Evolutionary conservation across 2,888 invertebrate species (phyloP).

Genomic region (Norana najaformis): DNA sequence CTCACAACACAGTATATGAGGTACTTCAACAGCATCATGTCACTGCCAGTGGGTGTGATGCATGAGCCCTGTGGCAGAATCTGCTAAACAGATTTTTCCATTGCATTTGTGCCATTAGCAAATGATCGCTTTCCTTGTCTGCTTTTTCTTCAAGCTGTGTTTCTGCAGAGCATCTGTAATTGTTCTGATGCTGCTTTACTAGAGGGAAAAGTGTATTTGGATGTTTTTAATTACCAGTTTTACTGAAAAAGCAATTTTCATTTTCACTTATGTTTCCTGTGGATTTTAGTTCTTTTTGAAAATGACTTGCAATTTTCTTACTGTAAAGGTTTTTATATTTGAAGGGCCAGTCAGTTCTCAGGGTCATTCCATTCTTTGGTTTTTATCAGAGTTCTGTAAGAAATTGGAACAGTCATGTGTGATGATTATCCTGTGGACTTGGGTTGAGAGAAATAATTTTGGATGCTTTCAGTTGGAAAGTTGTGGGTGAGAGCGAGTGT

Average conservation of each 20-base stretch:
- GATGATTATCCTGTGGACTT: not conserved
- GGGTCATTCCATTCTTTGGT: not conserved
- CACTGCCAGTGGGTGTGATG: no score
- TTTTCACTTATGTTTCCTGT: not conserved
- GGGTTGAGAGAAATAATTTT: not conserved
- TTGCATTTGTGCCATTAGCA: no score
- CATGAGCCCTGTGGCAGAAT: no score
- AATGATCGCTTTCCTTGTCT: no score
- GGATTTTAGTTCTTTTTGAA: not conserved
- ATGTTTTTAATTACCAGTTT: not conserved
- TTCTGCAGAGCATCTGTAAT: not conserved
- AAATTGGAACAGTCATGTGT: not conserved
- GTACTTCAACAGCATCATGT: no score
- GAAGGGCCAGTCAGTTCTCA: not conserved
- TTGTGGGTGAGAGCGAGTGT: constrained; percentile 69
- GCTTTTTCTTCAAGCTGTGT: not conserved
- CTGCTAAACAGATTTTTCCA: no score
- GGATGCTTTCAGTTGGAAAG: constrained; percentile 67
- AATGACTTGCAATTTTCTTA: not conserved
- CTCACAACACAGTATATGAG: no score
- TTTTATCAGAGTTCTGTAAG: not conserved
- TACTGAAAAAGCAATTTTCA: not conserved
- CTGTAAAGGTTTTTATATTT: not conserved
- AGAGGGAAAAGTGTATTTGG: not conserved
- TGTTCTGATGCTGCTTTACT: no score